Evolutionary conservation across 2,113 vertebrate genomes (phyloP), one percentile per base, ranked within the genome.

Genomic region (Phocoena sinus): DNA sequence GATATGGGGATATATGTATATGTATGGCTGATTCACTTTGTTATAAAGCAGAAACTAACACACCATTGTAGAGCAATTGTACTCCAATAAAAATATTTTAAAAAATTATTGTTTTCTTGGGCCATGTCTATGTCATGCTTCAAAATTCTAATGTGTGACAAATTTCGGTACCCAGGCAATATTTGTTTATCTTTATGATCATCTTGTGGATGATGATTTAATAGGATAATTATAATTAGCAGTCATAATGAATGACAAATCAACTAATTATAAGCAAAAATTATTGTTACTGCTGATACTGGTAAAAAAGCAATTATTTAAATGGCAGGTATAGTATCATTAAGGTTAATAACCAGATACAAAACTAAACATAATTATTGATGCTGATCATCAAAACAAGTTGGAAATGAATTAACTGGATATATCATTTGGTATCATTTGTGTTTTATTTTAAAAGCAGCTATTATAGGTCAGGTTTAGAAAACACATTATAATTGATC

Each of bases 331-430:
- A 73, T 36, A 33, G 68, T 93, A 84, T 90, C 44, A 76, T 93
- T 96, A 81, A 95, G 91, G 91, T 94, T 90, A 96, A 94, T 96
- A 96, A 90, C 11, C 26, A 97, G 58, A 56, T 80, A 81, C 9
- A 95, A 96, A 96, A 76, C 7, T 23, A 41, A 97, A 88, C 85
- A 91, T 95, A 93, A 96, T 96, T 97, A 81, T 91, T 85, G 65
- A 88, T 97, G 58, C 15, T 71, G 28, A 58, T 88, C 41, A 92
- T 92, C 28, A 5, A 96, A 96, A 93, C 36, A 38, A 63, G 81
- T 67, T 94, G 73, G 10, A 96, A 94, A 63, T 91, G 11, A 95
- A 89, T 84, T 81, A 58, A 91, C 70, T 93, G 36, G 41, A 91
- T 74, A 9, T 15, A 36, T 58, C 85, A 47, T 93, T 96, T 91